Evolutionary conservation across 2,888 invertebrate species (phyloP), one percentile per base, ranked within the genome.

Genomic region (Seladonia tumulorum): DNA sequence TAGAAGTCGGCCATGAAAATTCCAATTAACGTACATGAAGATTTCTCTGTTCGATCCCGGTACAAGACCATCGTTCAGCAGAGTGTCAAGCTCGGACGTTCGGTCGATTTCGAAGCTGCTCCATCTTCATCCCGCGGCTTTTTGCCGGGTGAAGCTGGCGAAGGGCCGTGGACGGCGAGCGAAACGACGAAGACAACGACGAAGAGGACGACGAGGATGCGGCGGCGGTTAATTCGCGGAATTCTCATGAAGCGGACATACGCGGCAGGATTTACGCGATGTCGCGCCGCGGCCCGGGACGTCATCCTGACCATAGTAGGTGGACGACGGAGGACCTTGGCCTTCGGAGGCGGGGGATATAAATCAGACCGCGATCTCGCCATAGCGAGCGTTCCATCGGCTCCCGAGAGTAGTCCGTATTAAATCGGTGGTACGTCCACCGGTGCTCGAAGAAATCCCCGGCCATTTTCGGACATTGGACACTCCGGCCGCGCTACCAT

Each of bases 381-480:
- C 92, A 91, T 91, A 92, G 91, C 90, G 87, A 92, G 90, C 93
- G 92, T 93, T 91, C 92, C 86, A 88, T 89, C 88, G 89, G 83
- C 83, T n/a, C 53, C 3, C 53, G 53, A 53, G 79, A 57, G 82
- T 35, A 76, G 76, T 63, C 82, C 87, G 89, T 88, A 90, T 92
- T 91, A 88, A 92, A 93, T 93, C 88, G 87, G 85, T 79, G 87
- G 88, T 88, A 88, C 53, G 86, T 73, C 89, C 81, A 76, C 70
- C 70, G 72, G 47, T 22, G 53, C 53, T 68, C 73, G 88, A 92
- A 93, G 92, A 93, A 93, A 91, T 92, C 90, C 86, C 90, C 90
- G 89, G 91, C 93, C 93, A 93, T 93, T 93, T 93, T 93, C 89
- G 93, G 93, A 90, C 88, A 83, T 77, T 78, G 85, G 88, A 90